Percentiles rank a stretch among this genome's conserved stretches.
These are phyloP conservation scores for Columbina picui DNA, from an alignment of 2,113 vertebrate genomes.

Conservation along the genomic window DNA sequence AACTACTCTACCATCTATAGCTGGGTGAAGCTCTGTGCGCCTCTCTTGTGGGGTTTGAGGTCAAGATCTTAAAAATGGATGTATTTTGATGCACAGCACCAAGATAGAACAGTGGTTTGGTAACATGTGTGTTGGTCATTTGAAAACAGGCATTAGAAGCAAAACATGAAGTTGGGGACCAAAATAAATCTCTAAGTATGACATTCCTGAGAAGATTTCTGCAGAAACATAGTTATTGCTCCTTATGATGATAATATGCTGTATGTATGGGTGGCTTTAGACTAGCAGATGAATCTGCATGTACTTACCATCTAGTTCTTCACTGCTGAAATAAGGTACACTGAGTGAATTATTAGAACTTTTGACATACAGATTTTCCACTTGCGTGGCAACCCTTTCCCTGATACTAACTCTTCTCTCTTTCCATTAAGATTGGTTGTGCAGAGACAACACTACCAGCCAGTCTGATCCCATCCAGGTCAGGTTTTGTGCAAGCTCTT, in stretches of 20 bases:
- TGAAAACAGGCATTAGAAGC: fast-evolving
- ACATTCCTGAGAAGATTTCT: background rate
- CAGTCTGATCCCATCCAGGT: constrained; percentile 57
- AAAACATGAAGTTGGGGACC: background rate
- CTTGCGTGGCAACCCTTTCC: fast-evolving
- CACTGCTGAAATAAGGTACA: background rate
- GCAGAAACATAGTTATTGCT: background rate
- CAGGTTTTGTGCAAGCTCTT: background rate
- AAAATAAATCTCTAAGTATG: background rate
- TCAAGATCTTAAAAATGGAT: background rate
- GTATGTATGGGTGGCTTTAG: background rate
- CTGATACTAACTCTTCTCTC: background rate
- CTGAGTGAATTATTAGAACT: background rate
- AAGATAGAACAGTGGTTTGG: background rate
- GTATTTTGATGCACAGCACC: background rate
- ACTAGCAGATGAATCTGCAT: background rate
- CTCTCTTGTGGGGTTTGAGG: background rate
- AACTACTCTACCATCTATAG: background rate
- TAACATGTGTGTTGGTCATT: fast-evolving
- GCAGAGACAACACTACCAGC: background rate
- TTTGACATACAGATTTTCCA: background rate
- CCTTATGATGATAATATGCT: background rate
- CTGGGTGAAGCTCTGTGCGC: background rate
- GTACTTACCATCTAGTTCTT: background rate
- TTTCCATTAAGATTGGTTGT: constrained; percentile 25